Evolutionary conservation across 2,888 invertebrate species (phyloP).

Genomic region (Meganola albula): DNA sequence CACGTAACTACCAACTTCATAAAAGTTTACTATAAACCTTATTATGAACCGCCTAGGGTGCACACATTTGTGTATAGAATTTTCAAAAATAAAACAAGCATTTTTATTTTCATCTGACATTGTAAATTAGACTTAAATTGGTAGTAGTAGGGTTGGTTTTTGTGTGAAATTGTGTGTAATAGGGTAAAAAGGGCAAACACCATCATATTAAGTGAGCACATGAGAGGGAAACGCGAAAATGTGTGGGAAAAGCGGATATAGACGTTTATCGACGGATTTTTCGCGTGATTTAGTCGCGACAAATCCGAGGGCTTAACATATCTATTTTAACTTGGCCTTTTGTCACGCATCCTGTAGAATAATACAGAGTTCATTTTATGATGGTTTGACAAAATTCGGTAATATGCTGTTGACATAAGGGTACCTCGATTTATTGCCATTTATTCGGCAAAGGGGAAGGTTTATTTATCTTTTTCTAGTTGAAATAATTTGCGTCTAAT

Average conservation of each 20-base stretch:
- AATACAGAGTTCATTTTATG: slow-evolving; percentile 25
- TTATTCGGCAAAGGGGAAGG: slow-evolving; percentile 61
- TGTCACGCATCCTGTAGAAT: slow-evolving; percentile 6
- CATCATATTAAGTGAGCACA: slow-evolving; percentile 77
- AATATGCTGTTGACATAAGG: slow-evolving; percentile 71
- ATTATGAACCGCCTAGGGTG: slow-evolving; percentile 11
- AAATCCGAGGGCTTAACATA: slow-evolving; percentile 65
- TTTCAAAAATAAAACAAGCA: slow-evolving; percentile 49
- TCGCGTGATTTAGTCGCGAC: slow-evolving; percentile 73
- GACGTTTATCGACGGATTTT: slow-evolving; percentile 76
- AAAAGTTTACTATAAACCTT: slow-evolving; percentile 27
- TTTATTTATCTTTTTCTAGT: slow-evolving; percentile 69
- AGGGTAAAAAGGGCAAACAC: slow-evolving; percentile 73
- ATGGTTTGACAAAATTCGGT: slow-evolving; percentile 51
- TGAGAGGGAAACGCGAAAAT: slow-evolving; percentile 74
- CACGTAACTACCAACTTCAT: slow-evolving; percentile 20
- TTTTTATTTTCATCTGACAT: slow-evolving; percentile 41
- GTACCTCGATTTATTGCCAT: slow-evolving; percentile 69
- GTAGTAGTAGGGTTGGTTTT: slow-evolving; percentile 24
- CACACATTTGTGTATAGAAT: slow-evolving; percentile 17
- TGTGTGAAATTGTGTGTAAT: slow-evolving; percentile 25
- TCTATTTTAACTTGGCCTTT: slow-evolving; percentile 42
- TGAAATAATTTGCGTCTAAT: slow-evolving; percentile 50
- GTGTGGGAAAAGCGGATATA: slow-evolving; percentile 77
- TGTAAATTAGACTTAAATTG: slow-evolving; percentile 5